phyloP scores from a whole-genome alignment of 2,797 vertebrate genomes.

The Neopelma chrysocephalum region DNA sequence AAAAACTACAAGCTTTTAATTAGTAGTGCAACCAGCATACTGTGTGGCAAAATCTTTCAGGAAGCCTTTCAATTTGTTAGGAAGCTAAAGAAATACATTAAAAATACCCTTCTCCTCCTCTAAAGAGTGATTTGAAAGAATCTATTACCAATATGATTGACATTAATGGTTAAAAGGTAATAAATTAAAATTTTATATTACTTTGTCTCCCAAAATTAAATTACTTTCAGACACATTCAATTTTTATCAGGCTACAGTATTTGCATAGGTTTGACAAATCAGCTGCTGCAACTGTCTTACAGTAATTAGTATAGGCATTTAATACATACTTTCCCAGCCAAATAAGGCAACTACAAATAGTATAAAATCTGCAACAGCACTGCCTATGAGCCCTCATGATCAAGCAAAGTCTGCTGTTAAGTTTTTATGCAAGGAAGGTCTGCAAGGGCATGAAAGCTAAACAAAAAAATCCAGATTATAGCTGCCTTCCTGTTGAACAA shows the following conservation, averaged over 20 bases:
- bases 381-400: neutral
- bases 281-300: neutral
- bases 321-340: neutral
- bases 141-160: neutral
- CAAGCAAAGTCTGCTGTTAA: neutral
- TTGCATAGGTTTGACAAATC: neutral
- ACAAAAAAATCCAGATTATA: neutral
- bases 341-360: neutral
- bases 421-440: neutral
- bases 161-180: neutral
- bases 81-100: slow-evolving; percentile 14
- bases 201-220: neutral
- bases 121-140: neutral
- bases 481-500: neutral
- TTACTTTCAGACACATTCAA: neutral
- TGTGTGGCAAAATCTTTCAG: slow-evolving; percentile 47
- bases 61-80: slow-evolving; percentile 14
- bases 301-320: neutral
- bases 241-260: neutral
- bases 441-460: neutral
- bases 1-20: slow-evolving; percentile 72
- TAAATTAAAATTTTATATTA: neutral
- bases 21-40: slow-evolving; percentile 56
- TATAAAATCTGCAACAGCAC: neutral
- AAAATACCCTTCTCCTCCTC: neutral